Base-by-base conservation (phyloP, 2,113 vertebrate genomes). In the Todiramphus saurophagus region DNA sequence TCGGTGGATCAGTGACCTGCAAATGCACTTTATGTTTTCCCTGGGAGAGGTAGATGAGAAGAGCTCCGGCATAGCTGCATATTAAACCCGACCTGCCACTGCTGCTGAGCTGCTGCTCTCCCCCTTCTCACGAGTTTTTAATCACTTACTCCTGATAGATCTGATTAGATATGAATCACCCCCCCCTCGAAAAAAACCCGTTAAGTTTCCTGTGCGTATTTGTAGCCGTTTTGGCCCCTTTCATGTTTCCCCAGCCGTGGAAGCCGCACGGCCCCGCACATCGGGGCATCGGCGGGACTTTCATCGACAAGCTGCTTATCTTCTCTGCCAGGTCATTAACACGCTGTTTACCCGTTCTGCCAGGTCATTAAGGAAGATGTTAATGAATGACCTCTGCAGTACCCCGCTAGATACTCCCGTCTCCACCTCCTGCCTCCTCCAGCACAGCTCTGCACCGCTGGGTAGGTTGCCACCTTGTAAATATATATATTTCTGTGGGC, bases 1-100 rank as follows among this genome's bases (percentile, higher is more conserved):
- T 33, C 11, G 3, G 63, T 50, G 92, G 50, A 76, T 90, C 74
- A 16, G 62, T 94, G 93, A 96, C 96, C 96, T 96, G 94, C 83
- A 82, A 87, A 87, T 96, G 95, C 93, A 93, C 94, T 95, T 72
- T 85, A 6, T 78, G 81, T 78, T 97, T 89, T 96, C 94, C 93
- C 94, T 50, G 30, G 87, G 96, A 94, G 95, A 95, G 92, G 77
- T 68, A 70, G 93, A 55, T 60, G 96, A 89, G 89, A 48, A 51
- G 92, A 96, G 70, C 84, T 88, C 67, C 2, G 30, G 83, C 95
- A 97, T 94, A 93, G 94, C 95, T 94, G 94, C 92, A 93, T 89
- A 87, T 93, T 93, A 93, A 95, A 63, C 78, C 63, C 4, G 24
- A 73, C 70, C 85, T 14, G 83, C 41, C 1, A 6, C 80, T 15